Evolutionary conservation across 2,113 vertebrate species (phyloP), one percentile per base, ranked within the genome.

Genomic region (Salvelinus alpinus): DNA sequence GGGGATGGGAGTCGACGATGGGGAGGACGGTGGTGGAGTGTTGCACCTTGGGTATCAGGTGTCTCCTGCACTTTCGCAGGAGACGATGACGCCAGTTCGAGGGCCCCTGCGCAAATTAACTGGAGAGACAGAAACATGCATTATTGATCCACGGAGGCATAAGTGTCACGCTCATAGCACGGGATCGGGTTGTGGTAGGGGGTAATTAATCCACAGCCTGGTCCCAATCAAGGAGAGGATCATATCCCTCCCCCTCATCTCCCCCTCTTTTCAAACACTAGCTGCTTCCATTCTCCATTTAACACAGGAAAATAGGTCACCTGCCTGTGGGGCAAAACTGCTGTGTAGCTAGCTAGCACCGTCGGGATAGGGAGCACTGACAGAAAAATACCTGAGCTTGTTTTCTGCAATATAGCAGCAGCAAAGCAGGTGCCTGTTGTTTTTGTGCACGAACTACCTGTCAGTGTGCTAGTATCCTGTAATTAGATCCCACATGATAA

Each of bases 71-170:
- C 86, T 82, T 86, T 83, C 87, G 72, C 8, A 31, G 77, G 79
- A 83, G 87, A 80, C 27, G 76, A 82, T 78, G 79, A 87, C 85
- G 88, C 78, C 83, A 88, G 84, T 86, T 84, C 64, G 38, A 44
- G 38, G 38, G 38, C 38, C 38, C 38, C 75, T 72, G 85, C 77
- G 85, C 91, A 93, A 93, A 93, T 93, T 92, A 92, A 94, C 92
- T 91, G 86, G 88, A 88, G 88, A 92, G 90, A 93, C 91, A 91
- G 86, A 92, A 93, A 91, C 92, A 93, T 93, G 88, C 90, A 94
- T 94, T 90, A 94, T 94, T 94, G 90, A 94, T 94, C 79, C 82
- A 75, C 73, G 83, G 88, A 92, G 88, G 91, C 85, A 89, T 87
- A 91, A 88, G 88, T 87, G 88, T 91, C 88, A 91, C 80, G 70